Conservation (phyloP, 2,113 vertebrate species). For the Sphyrna mokarran region DNA sequence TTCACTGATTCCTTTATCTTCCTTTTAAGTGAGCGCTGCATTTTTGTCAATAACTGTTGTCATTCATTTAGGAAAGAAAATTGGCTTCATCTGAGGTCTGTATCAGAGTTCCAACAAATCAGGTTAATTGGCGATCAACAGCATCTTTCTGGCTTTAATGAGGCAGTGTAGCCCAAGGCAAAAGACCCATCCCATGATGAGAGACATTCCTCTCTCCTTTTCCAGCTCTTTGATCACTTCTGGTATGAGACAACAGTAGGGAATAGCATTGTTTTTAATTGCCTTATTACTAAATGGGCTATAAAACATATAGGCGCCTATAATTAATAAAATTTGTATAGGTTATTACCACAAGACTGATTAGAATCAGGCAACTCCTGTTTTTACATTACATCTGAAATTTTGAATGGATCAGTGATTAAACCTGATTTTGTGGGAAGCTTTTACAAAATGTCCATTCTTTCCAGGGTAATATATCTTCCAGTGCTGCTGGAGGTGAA, state of each 20-base stretch:
- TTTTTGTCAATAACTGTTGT: constrained; percentile 73
- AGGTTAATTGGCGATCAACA: constrained; percentile 99
- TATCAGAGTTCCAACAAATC: constrained; percentile 90
- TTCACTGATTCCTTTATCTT: constrained; percentile 59
- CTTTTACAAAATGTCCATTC: constrained; percentile 15
- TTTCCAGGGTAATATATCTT: neutral
- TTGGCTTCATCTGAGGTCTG: constrained; percentile 70
- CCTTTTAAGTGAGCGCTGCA: constrained; percentile 64
- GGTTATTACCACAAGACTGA: constrained; percentile 97
- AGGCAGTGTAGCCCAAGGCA: constrained; percentile 81
- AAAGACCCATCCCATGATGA: constrained; percentile 69
- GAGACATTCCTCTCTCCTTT: constrained; percentile 76
- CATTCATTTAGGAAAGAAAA: constrained; percentile 67
- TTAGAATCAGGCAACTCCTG: constrained; percentile 85
- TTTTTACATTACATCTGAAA: constrained; percentile 68
- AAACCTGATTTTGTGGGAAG: constrained; percentile 10
- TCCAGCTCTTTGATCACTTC: constrained; percentile 80
- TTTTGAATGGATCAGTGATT: neutral
- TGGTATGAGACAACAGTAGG: constrained; percentile 61
- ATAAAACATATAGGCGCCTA: constrained; percentile 98
- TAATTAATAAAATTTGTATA: constrained; percentile 99
- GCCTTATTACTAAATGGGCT: constrained; percentile 89
- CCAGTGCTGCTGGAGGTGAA: neutral
- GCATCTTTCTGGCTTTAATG: constrained; percentile 87
- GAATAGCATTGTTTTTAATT: constrained; percentile 98